phyloP scores from a whole-genome alignment of 2,797 vertebrate species.

The Acipenser ruthenus region DNA sequence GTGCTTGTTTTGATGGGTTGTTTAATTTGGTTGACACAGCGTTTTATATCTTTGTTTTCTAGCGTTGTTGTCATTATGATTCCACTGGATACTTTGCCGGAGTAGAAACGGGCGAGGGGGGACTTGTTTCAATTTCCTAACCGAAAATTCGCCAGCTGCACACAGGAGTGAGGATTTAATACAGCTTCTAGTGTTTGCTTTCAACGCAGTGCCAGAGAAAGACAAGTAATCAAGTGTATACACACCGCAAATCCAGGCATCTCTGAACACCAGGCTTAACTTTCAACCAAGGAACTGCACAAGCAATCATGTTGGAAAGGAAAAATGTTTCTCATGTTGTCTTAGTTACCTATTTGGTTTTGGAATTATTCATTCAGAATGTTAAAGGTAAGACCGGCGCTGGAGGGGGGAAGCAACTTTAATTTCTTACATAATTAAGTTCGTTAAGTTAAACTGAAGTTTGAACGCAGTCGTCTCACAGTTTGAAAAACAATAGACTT shows the following conservation, averaged over 20 bases:
- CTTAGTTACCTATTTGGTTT: slow-evolving; percentile 40
- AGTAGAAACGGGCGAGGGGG: slow-evolving; percentile 15
- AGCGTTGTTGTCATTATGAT: slow-evolving; percentile 3
- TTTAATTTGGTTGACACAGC: slow-evolving; percentile 15
- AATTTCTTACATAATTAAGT: background rate
- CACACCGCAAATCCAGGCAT: background rate
- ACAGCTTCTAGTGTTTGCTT: too few species aligned
- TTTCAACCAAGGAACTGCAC: background rate
- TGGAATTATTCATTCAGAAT: slow-evolving; percentile 35
- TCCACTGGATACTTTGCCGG: slow-evolving; percentile 4
- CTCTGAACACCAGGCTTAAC: background rate
- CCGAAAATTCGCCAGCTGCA: background rate
- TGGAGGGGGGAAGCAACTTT: too few species aligned
- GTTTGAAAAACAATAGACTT: too few species aligned
- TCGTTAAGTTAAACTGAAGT: background rate
- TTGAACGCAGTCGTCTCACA: background rate
- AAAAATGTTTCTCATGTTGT: slow-evolving; percentile 30
- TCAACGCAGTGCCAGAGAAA: too few species aligned
- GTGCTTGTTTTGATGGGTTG: background rate
- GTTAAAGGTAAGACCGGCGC: slow-evolving; percentile 41
- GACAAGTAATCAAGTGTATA: too few species aligned
- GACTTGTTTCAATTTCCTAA: too few species aligned
- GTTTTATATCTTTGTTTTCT: slow-evolving; percentile 7
- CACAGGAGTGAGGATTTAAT: slow-evolving; percentile 13
- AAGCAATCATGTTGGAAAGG: slow-evolving; percentile 44